A percentile compares a stretch with the other conserved stretches of the same genome.
Conservation (phyloP, 2,797 vertebrate genomes). For the Bufotes viridis region DNA sequence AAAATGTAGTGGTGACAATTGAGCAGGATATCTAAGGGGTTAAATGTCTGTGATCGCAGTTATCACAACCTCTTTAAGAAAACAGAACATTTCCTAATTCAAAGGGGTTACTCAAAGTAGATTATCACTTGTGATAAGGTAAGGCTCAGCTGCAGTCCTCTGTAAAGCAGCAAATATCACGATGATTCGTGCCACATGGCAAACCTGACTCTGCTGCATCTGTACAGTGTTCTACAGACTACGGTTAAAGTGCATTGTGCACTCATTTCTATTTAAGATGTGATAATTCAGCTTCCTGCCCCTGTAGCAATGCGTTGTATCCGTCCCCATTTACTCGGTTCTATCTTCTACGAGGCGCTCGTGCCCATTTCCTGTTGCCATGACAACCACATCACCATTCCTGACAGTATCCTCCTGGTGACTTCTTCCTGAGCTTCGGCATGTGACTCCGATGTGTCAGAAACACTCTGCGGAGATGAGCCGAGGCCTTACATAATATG, state of each 20-base stretch:
- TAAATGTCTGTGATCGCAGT: too few species aligned
- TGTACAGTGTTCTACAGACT: too few species aligned
- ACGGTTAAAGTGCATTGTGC: background rate
- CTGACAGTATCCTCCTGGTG: constrained; percentile 31
- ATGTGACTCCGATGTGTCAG: constrained; percentile 34
- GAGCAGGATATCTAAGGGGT: too few species aligned
- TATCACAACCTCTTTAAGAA: too few species aligned
- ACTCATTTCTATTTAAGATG: background rate
- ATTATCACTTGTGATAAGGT: background rate
- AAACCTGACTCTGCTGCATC: background rate
- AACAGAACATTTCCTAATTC: too few species aligned
- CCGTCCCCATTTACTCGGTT: constrained; percentile 17
- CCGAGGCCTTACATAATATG: constrained; percentile 35
- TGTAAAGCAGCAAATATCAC: background rate
- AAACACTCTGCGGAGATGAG: constrained; percentile 18
- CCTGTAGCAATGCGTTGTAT: background rate
- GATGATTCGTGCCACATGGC: background rate
- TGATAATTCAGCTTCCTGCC: background rate
- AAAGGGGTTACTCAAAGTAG: too few species aligned
- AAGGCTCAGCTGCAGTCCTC: background rate
- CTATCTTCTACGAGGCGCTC: background rate
- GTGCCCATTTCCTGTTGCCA: constrained; percentile 34
- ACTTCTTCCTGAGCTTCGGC: constrained; percentile 13
- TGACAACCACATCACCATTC: constrained; percentile 28
- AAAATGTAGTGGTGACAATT: too few species aligned